Evolutionary conservation across 2,797 vertebrate species (phyloP).

Genomic region (Eulemur coronatus): DNA sequence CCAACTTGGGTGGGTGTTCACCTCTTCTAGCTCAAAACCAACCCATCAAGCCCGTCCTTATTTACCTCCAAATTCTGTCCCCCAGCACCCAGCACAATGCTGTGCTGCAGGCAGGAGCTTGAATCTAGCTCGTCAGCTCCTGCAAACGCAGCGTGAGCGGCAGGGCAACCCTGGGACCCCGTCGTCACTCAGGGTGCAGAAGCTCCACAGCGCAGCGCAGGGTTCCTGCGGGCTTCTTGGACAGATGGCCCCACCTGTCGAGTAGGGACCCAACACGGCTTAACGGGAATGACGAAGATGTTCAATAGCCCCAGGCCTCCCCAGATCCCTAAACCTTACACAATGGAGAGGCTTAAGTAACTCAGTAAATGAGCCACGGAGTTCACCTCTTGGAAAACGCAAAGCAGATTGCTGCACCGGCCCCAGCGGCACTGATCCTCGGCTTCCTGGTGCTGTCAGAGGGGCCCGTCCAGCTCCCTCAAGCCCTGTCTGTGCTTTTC

Average conservation of each 20-base stretch:
- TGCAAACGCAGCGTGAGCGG: neutral
- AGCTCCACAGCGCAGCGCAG: neutral
- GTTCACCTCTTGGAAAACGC: neutral
- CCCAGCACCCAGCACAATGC: accelerated
- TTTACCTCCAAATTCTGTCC: neutral
- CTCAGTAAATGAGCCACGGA: neutral
- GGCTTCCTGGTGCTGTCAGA: neutral
- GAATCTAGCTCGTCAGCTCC: neutral
- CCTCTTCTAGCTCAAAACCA: neutral
- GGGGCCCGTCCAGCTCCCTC: neutral
- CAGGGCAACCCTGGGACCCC: neutral
- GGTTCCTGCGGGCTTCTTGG: neutral
- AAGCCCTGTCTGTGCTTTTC: neutral
- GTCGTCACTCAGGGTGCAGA: neutral
- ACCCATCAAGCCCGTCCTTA: neutral
- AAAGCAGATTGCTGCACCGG: neutral
- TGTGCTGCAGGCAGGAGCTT: neutral
- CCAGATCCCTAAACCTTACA: neutral
- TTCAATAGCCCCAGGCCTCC: neutral
- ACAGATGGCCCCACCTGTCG: neutral
- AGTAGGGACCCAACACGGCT: neutral
- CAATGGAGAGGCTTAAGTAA: neutral
- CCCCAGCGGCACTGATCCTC: neutral
- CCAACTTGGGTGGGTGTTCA: neutral
- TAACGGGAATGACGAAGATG: neutral